phyloP scores from a whole-genome alignment of 2,797 vertebrate genomes.

The Pseudochirops corinnae region DNA sequence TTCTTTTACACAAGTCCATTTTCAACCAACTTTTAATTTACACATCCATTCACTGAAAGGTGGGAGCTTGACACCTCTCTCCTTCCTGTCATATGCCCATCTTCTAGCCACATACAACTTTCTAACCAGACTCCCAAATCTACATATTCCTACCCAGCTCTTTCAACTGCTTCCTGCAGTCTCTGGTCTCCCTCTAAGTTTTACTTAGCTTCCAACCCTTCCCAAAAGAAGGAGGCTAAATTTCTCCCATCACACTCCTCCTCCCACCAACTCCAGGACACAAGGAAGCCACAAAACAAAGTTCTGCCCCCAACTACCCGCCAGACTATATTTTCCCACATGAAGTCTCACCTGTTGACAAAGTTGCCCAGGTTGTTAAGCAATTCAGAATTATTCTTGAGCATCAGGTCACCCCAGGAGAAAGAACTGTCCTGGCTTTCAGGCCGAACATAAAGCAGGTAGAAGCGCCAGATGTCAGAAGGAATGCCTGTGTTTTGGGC shows the following conservation, averaged over 20 bases:
- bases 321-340: not conserved
- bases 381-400: conserved; percentile 97
- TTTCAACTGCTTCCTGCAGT: not conserved
- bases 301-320: not conserved
- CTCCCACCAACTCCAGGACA: not conserved
- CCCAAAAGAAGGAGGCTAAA: not conserved
- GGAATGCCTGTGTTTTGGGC: conserved; percentile 95
- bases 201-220: not conserved
- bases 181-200: not conserved
- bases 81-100: not conserved
- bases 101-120: not conserved
- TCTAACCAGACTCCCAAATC: not conserved
- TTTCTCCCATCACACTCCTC: not conserved
- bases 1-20: not conserved
- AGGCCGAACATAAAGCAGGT: conserved; percentile 94
- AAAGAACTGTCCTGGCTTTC: conserved; percentile 96
- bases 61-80: not conserved
- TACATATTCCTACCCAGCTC: not conserved
- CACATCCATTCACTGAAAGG: not conserved
- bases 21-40: not conserved
- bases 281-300: not conserved
- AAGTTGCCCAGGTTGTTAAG: conserved; percentile 99
- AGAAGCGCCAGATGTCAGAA: conserved; percentile 96
- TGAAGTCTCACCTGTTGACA: conserved; percentile 92
- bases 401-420: conserved; percentile 94